phyloP scores from a whole-genome alignment of 2,113 vertebrate genomes.

The Gobius niger region DNA sequence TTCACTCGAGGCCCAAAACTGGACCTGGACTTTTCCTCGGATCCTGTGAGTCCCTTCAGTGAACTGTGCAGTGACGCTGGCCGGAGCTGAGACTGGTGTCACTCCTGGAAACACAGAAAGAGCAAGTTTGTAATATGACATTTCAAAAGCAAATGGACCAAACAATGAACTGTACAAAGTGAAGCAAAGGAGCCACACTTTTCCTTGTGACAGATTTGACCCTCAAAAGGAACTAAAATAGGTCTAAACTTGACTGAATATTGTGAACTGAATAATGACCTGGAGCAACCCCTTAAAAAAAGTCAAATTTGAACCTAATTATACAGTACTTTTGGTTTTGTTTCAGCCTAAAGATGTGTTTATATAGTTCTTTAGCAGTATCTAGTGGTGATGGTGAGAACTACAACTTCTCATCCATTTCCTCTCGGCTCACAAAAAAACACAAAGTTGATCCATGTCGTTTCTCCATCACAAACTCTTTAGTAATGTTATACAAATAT shows the following conservation, averaged over 20 bases:
- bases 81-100: slow-evolving; percentile 60
- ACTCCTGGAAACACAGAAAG: slow-evolving; percentile 52
- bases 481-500: too few relatives aligned
- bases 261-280: too few relatives aligned
- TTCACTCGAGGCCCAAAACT: slow-evolving; percentile 47
- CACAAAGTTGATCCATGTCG: too few relatives aligned
- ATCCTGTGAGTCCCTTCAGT: slow-evolving; percentile 44
- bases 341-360: not conserved
- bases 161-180: not conserved
- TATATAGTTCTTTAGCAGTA: not conserved
- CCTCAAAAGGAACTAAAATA: too few relatives aligned
- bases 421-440: too few relatives aligned
- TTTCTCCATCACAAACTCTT: too few relatives aligned
- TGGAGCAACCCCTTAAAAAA: not conserved
- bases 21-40: slow-evolving; percentile 43
- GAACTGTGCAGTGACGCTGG: slow-evolving; percentile 51
- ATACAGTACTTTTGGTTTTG: not conserved
- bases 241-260: too few relatives aligned
- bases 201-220: too few relatives aligned
- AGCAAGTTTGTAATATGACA: not conserved
- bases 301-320: too few relatives aligned
- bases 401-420: not conserved
- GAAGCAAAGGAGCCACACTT: too few relatives aligned
- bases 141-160: not conserved
- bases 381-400: not conserved